A percentile compares a stretch with the other conserved stretches of the same genome.
These are phyloP conservation scores for Anser brachyrhynchus DNA, from an alignment of 2,113 vertebrate genomes.

Conservation along the genomic window DNA sequence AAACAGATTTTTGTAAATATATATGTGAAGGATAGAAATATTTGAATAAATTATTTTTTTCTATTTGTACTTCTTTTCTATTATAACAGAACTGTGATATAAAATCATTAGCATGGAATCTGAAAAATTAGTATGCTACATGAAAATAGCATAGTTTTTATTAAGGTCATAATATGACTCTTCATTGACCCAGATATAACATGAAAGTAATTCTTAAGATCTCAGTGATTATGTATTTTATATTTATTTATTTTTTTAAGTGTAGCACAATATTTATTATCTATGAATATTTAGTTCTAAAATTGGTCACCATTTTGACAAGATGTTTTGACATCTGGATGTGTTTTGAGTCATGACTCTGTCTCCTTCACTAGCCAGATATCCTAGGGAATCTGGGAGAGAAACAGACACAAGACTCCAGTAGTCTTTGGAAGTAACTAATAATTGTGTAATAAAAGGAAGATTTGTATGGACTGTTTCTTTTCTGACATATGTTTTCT, in stretches of 20 bases:
- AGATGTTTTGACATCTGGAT: neutral
- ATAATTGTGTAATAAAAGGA: neutral
- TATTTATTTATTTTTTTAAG: neutral
- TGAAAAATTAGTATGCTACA: neutral
- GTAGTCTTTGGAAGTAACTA: neutral
- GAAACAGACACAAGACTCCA: neutral
- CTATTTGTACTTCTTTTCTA: neutral
- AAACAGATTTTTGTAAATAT: neutral
- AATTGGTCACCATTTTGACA: neutral
- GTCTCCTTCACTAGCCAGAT: neutral
- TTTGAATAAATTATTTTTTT: neutral
- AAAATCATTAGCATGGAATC: neutral
- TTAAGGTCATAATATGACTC: neutral
- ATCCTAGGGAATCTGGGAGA: neutral
- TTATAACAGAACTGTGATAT: neutral
- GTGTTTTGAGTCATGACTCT: neutral
- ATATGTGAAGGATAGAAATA: neutral
- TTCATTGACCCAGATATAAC: neutral
- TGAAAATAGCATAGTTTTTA: neutral
- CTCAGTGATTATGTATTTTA: neutral
- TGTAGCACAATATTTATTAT: neutral
- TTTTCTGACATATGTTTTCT: neutral
- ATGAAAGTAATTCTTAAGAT: neutral
- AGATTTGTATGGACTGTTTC: neutral
- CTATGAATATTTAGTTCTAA: neutral